Conservation (phyloP, 2,888 invertebrate species). For the Scotopteryx bipunctaria region DNA sequence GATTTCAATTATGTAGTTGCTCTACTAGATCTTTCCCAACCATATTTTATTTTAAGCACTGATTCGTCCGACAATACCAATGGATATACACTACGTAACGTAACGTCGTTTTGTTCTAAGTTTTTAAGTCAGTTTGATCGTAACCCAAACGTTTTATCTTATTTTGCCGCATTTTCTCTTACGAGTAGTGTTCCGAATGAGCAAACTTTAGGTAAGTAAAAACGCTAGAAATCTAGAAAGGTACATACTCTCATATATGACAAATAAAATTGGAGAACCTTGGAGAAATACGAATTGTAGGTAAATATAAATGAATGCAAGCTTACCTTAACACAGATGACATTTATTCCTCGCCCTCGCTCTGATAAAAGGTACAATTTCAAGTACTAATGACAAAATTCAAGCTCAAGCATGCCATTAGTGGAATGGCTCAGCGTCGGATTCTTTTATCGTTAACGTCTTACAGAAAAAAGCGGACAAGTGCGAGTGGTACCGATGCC, state of each 20-base stretch:
- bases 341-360: constrained; percentile 34
- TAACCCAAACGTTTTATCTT: no score
- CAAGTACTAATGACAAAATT: constrained; percentile 55
- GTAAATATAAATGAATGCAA: neutral
- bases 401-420: constrained; percentile 55
- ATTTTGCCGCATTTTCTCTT: no score
- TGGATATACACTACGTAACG: no score
- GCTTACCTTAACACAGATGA: constrained; percentile 23
- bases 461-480: constrained; percentile 37
- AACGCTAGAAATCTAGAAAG: neutral
- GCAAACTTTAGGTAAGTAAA: no score
- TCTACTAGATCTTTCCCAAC: no score
- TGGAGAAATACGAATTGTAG: neutral
- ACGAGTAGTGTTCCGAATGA: no score
- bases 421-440: constrained; percentile 48
- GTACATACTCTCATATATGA: neutral
- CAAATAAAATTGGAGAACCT: neutral
- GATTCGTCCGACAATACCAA: no score
- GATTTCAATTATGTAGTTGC: constrained; percentile 10
- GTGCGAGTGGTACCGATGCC: neutral
- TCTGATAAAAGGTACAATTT: constrained; percentile 53
- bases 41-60: no score
- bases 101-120: no score
- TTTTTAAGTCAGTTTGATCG: no score
- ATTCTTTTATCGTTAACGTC: constrained; percentile 52